Percentiles rank a stretch among this genome's conserved stretches.
Conservation (phyloP, 2,888 invertebrate genomes). For the Dolichomitus sp. region DNA sequence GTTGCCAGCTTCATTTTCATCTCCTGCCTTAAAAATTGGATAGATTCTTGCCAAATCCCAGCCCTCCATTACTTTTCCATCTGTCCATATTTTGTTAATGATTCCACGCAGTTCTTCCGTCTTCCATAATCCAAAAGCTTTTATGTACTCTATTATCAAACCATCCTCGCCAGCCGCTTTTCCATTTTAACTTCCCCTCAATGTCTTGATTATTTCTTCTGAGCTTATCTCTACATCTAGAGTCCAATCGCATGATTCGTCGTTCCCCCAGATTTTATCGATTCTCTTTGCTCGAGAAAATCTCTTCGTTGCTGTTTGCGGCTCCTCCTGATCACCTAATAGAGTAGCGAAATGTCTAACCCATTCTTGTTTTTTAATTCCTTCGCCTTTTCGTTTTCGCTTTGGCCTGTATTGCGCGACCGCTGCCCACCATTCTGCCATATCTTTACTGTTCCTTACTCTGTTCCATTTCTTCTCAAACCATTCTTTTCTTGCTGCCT, state of each 20-base stretch:
- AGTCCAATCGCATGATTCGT: not conserved
- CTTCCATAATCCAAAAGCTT: not conserved
- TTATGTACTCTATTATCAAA: too few species aligned
- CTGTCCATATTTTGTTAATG: constrained; percentile 13
- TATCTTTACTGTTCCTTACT: constrained; percentile 5
- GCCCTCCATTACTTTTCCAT: not conserved
- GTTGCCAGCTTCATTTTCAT: constrained; percentile 7
- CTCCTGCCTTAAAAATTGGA: constrained; percentile 40
- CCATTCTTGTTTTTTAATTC: constrained; percentile 11
- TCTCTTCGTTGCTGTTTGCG: not conserved
- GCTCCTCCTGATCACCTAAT: not conserved
- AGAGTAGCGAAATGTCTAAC: not conserved
- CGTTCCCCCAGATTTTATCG: not conserved
- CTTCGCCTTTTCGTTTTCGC: not conserved
- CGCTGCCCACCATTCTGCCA: constrained; percentile 29
- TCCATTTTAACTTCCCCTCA: not conserved
- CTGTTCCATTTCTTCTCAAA: not conserved
- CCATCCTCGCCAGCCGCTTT: not conserved
- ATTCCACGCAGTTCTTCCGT: not conserved
- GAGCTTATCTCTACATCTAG: not conserved
- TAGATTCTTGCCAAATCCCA: constrained; percentile 20
- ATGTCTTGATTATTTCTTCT: constrained; percentile 2
- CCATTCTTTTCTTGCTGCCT: constrained; percentile 7
- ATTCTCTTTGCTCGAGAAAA: not conserved
- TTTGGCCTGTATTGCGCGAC: constrained; percentile 3